Percentiles rank a stretch among this genome's conserved stretches.
phyloP scores from a whole-genome alignment of 2,888 invertebrate species.

The Chymomyza amoena region DNA sequence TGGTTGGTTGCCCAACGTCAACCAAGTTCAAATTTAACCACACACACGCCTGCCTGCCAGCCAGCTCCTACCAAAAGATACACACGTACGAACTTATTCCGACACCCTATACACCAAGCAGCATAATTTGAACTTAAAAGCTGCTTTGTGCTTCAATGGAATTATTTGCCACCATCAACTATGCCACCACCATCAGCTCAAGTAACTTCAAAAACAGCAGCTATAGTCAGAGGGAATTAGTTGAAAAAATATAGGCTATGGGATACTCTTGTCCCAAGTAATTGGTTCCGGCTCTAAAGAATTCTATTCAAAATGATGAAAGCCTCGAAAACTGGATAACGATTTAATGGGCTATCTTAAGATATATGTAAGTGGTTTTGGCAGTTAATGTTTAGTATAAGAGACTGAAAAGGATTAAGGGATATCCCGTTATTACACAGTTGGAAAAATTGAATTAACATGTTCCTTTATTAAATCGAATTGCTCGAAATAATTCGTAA shows the following conservation, averaged over 20 bases:
- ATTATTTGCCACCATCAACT: not conserved
- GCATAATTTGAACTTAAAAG: slow-evolving; percentile 63
- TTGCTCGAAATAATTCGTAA: too few relatives aligned
- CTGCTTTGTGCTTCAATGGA: slow-evolving; percentile 23
- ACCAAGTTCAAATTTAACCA: slow-evolving; percentile 67
- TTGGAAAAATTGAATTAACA: too few relatives aligned
- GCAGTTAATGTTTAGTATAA: too few relatives aligned
- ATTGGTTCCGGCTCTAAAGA: too few relatives aligned
- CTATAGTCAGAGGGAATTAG: slow-evolving; percentile 4
- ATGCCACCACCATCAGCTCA: not conserved
- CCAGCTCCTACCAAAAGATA: not conserved
- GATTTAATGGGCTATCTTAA: too few relatives aligned
- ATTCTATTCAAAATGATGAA: too few relatives aligned
- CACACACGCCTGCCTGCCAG: slow-evolving; percentile 30
- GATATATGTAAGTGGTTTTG: too few relatives aligned
- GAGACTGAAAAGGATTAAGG: too few relatives aligned
- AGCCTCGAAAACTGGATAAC: too few relatives aligned
- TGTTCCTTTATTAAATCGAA: too few relatives aligned
- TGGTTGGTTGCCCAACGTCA: slow-evolving; percentile 17
- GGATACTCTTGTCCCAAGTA: not conserved
- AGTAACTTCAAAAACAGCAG: not conserved
- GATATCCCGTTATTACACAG: too few relatives aligned
- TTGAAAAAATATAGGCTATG: not conserved
- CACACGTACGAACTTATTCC: not conserved
- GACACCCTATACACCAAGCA: slow-evolving; percentile 45